Evolutionary conservation across 2,797 vertebrate species (phyloP), one percentile per base, ranked within the genome.

Genomic region (Amblyopsis hoosieri): DNA sequence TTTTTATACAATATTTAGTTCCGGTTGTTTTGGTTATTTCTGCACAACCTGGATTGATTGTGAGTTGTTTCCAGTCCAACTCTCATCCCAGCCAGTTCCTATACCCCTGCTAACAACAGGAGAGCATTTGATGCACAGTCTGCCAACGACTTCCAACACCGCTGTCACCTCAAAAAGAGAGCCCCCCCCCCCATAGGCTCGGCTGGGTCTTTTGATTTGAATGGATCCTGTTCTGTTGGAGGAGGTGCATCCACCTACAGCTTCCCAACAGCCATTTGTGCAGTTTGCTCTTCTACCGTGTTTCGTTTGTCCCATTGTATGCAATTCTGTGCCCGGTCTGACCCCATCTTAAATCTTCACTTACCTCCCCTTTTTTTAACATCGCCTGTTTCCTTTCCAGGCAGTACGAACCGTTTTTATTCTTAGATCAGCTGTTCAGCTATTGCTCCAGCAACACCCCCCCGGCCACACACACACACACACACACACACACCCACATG

Each of bases 41-140:
- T 2, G 19, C 19, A 23, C 19, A 23, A 23, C 2, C 19, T 12
- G 31, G 3, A 10, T 19, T 53, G 14, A 62, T 60, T 58, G 29
- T 8, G 33, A 37, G 59, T n/a, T 55, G 23, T 50, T 60, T 37
- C 33, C 37, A n/a, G 37, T 45, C 11, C 37, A 57, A 57, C 61
- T 31, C 45, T 13, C 4, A 47, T 59, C 57, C 3, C 19, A 47
- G 31, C 42, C 54, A 37, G 14, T 13, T 47, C 15, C 17, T 23
- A 23, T 23, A 10, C n/a, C 12, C 13, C 15, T 48, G 29, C 54
- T 13, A 6, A 59, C 14, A 59, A 12, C 17, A 29, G 17, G 29
- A 11, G 47, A 12, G 45, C 45, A 47, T 59, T 48, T 13, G 17
- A 17, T 13, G n/a, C n/a, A 29, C 57, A 8, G 45, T 48, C 45